Evolutionary conservation across 2,797 vertebrate genomes (phyloP).

Genomic region (Xenopus petersii): DNA sequence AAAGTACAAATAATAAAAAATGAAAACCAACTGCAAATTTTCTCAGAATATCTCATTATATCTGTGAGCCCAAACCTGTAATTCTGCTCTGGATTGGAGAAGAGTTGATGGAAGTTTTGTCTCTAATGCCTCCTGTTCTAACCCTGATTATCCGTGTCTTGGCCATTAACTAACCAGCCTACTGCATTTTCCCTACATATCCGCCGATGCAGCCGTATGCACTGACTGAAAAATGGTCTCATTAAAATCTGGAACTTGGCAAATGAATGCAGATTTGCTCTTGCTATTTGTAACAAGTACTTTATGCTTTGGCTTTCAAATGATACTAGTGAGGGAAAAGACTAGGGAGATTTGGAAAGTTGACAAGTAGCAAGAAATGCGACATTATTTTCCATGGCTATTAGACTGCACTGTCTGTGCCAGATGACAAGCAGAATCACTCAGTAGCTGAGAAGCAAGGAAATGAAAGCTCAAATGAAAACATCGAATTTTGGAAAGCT

Average conservation of each 20-base stretch:
- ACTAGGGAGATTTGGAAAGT: background rate
- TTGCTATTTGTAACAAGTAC: slow-evolving; percentile 24
- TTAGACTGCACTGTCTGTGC: too few species aligned
- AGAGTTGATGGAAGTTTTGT: background rate
- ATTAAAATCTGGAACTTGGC: slow-evolving; percentile 31
- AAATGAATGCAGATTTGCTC: slow-evolving; percentile 29
- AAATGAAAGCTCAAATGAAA: too few species aligned
- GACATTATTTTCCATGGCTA: too few species aligned
- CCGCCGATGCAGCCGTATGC: slow-evolving; percentile 15
- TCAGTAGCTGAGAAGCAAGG: too few species aligned
- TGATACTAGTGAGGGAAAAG: background rate
- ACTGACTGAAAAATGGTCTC: slow-evolving; percentile 37
- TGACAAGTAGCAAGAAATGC: background rate
- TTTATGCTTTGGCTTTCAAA: slow-evolving; percentile 10
- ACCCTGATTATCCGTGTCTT: background rate
- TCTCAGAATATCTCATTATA: too few species aligned
- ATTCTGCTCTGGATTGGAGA: slow-evolving; percentile 17
- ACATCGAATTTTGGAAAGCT: too few species aligned
- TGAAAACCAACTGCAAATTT: too few species aligned
- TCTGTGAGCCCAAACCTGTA: too few species aligned
- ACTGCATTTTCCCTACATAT: slow-evolving; percentile 14
- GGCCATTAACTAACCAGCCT: too few species aligned
- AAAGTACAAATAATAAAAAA: too few species aligned
- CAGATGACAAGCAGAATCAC: too few species aligned
- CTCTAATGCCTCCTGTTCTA: slow-evolving; percentile 18